A percentile compares a stretch with the other conserved stretches of the same genome.
Conservation (phyloP, 2,888 invertebrate genomes). For the Microplitis manilae region DNA sequence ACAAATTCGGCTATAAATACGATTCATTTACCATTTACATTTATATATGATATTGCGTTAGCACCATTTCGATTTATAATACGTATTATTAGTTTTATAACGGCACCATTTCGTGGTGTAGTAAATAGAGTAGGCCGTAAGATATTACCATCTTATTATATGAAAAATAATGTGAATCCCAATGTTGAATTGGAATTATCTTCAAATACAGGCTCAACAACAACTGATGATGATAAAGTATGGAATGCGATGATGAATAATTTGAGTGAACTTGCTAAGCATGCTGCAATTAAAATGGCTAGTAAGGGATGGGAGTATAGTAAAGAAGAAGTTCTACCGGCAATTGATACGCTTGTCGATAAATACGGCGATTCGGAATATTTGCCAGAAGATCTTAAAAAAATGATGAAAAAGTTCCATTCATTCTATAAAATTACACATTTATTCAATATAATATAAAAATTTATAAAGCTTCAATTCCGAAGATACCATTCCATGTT, state of each 20-base stretch:
- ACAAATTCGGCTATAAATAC: neutral
- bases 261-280: neutral
- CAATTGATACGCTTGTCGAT: slow-evolving; percentile 42
- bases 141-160: neutral
- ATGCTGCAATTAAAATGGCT: neutral
- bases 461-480: neutral
- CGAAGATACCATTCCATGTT: neutral
- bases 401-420: slow-evolving; percentile 40
- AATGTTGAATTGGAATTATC: slow-evolving; percentile 4
- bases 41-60: neutral
- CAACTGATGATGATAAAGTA: neutral
- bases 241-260: neutral
- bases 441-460: slow-evolving; percentile 42
- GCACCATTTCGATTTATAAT: neutral
- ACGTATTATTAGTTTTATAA: slow-evolving; percentile 1
- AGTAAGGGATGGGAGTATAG: slow-evolving; percentile 2
- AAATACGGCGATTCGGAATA: slow-evolving; percentile 26
- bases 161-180: neutral
- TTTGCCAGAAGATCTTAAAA: slow-evolving; percentile 41
- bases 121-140: neutral
- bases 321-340: slow-evolving; percentile 48
- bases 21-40: neutral
- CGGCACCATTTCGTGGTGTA: neutral
- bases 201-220: neutral
- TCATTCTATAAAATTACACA: slow-evolving; percentile 46